phyloP scores from a whole-genome alignment of 2,797 vertebrate genomes.

The Danio tinwini region DNA sequence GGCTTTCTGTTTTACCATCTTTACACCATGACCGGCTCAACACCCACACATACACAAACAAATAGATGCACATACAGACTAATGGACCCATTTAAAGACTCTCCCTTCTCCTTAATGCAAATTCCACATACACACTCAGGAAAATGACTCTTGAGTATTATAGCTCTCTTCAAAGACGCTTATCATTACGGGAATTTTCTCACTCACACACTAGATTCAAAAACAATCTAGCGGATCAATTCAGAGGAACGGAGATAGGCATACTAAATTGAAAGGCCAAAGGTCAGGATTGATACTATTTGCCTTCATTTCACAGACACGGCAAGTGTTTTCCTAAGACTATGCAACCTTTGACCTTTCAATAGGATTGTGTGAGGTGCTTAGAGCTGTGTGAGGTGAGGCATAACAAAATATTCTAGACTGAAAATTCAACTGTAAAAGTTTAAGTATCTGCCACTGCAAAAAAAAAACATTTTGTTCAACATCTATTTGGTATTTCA shows the following conservation, averaged over 20 bases:
- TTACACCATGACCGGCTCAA: not conserved
- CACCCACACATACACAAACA: conserved; percentile 42
- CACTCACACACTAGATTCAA: conserved; percentile 62
- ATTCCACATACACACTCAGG: conserved; percentile 44
- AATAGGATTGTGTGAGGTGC: not conserved
- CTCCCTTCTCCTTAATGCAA: conserved; percentile 12
- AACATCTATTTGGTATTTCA: not conserved
- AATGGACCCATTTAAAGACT: conserved; percentile 43
- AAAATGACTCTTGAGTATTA: conserved; percentile 53
- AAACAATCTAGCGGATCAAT: conserved; percentile 73
- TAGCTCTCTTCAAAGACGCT: conserved; percentile 55
- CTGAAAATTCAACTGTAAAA: not conserved
- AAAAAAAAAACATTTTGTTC: not conserved
- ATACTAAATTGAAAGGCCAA: conserved; percentile 64
- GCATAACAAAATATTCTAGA: not conserved
- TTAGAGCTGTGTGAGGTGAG: not conserved
- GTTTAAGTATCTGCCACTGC: not conserved
- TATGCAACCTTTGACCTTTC: conserved; percentile 62
- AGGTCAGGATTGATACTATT: conserved; percentile 69
- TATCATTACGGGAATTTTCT: conserved; percentile 61
- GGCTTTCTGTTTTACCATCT: conserved; percentile 21
- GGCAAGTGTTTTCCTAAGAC: conserved; percentile 62
- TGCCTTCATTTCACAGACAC: conserved; percentile 59
- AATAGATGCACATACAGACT: conserved; percentile 31
- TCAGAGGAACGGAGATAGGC: conserved; percentile 59